A percentile compares a stretch with the other conserved stretches of the same genome.
Evolutionary conservation across 2,888 invertebrate genomes (phyloP).

Genomic region (Protula sp.): DNA sequence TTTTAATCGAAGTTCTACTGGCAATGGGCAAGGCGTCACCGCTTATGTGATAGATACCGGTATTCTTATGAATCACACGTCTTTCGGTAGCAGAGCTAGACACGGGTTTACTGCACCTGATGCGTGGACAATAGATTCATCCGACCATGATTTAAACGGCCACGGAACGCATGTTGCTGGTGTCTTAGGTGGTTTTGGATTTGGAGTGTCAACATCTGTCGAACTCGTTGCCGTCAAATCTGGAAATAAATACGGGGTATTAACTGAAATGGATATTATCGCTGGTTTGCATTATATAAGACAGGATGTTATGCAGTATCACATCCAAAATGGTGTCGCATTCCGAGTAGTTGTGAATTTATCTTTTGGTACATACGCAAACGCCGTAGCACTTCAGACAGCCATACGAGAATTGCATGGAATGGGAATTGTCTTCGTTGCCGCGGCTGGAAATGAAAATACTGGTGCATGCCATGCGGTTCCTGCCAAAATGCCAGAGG

Average conservation of each 20-base stretch:
- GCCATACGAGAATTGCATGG: not conserved
- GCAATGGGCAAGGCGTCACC: not conserved
- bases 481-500: conserved; percentile 1
- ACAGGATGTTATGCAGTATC: not conserved
- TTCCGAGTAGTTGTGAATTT: not conserved
- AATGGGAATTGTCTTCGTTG: conserved; percentile 2
- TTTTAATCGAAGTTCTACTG: too few relatives aligned
- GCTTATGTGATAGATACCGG: not conserved
- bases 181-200: not conserved
- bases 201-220: not conserved
- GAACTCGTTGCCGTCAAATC: not conserved
- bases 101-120: not conserved
- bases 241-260: not conserved
- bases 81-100: not conserved
- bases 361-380: not conserved
- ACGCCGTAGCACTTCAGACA: not conserved
- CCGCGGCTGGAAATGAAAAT: conserved; percentile 7
- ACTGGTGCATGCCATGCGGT: not conserved
- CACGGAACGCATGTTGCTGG: conserved; percentile 1
- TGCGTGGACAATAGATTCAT: not conserved
- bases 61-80: not conserved
- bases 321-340: not conserved
- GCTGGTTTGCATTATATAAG: not conserved
- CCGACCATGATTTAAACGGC: not conserved
- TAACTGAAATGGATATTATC: not conserved